Evolutionary conservation across 1,140 invertebrate genomes (phyloP).

Genomic region (Hyposmocoma kahamanoa): DNA sequence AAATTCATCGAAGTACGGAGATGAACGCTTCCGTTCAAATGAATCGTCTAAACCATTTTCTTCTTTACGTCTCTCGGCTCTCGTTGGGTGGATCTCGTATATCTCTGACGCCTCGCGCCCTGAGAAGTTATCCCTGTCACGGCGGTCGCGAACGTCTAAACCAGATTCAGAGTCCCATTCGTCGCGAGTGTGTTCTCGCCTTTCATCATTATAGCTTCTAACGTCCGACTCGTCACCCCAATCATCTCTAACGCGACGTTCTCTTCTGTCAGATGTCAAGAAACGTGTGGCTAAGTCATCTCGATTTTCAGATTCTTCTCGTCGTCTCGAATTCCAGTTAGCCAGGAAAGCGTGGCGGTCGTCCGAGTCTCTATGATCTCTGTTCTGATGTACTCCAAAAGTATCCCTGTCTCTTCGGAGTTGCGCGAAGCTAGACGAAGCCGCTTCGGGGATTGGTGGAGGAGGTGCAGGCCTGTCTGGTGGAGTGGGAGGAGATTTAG

Average conservation of each 20-base stretch:
- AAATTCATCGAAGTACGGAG: constrained; percentile 54
- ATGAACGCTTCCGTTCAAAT: constrained; percentile 49
- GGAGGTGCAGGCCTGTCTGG: constrained; percentile 72
- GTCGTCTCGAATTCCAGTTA: constrained; percentile 78
- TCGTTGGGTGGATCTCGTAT: constrained; percentile 60
- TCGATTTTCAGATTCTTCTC: constrained; percentile 62
- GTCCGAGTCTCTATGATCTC: constrained; percentile 71
- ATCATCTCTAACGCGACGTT: constrained; percentile 42
- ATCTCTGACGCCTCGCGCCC: constrained; percentile 65
- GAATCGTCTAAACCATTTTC: constrained; percentile 44
- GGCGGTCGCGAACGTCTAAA: constrained; percentile 68
- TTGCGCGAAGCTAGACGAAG: constrained; percentile 81
- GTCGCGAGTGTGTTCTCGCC: constrained; percentile 59
- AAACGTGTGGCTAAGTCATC: constrained; percentile 63
- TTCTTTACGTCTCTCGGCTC: constrained; percentile 50
- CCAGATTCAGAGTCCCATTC: constrained; percentile 75
- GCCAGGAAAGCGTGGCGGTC: constrained; percentile 77
- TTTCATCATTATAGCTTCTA: constrained; percentile 55
- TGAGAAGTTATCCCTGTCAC: constrained; percentile 53
- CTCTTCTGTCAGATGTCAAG: constrained; percentile 50
- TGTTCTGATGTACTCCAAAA: constrained; percentile 78
- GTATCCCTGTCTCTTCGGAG: constrained; percentile 79
- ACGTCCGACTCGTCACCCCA: constrained; percentile 71
- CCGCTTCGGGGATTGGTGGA: constrained; percentile 37
- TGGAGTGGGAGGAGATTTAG: constrained; percentile 77